phyloP scores from a whole-genome alignment of 2,113 vertebrate genomes.

The Pycnonotus jocosus region DNA sequence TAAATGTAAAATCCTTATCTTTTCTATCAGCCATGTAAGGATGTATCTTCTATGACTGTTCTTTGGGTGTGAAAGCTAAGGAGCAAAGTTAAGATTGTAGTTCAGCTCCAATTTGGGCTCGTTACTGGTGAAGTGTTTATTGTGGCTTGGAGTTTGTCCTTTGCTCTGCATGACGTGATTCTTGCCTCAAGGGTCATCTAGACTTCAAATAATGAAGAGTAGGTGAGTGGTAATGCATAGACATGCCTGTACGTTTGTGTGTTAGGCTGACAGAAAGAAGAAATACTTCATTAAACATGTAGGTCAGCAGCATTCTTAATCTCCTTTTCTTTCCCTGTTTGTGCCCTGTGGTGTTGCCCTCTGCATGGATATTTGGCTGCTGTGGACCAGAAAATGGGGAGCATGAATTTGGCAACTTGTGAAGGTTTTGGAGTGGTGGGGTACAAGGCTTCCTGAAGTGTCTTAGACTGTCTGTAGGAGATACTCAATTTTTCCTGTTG shows the following conservation, averaged over 20 bases:
- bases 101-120: not conserved
- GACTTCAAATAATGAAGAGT: not conserved
- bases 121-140: not conserved
- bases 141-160: not conserved
- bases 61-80: not conserved
- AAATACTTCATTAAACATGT: not conserved
- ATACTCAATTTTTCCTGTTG: not conserved
- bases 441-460: not conserved
- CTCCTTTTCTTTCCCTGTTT: not conserved
- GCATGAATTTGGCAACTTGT: not conserved
- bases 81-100: not conserved
- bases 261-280: not conserved
- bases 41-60: not conserved
- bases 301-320: not conserved
- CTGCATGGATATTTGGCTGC: not conserved
- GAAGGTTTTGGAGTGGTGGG: not conserved
- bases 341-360: not conserved
- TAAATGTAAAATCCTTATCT: not conserved
- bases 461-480: not conserved
- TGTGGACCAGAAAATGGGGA: not conserved
- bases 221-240: not conserved
- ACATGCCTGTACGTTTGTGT: not conserved
- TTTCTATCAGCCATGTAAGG: not conserved
- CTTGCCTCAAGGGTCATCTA: not conserved
- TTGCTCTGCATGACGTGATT: not conserved